Evolutionary conservation across 2,888 invertebrate genomes (phyloP), one percentile per base, ranked within the genome.

Genomic region (Hydropsyche betteni): DNA sequence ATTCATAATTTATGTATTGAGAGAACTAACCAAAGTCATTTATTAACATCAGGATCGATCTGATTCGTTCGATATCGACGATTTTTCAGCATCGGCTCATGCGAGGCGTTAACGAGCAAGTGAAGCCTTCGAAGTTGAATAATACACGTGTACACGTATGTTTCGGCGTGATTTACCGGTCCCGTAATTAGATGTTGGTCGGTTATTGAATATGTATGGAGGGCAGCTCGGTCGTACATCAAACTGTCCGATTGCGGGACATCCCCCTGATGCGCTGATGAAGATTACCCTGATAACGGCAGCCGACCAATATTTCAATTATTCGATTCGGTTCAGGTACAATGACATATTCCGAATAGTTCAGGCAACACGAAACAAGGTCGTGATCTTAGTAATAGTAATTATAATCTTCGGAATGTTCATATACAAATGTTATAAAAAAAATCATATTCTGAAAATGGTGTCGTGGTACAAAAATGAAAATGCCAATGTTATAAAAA

Each of bases 131-230:
- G 44, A 44, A 44, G 44, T 44, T 44, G 58, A 58, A 58, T 16
- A 58, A 58, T 16, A 58, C 58, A 16, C 24, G 24, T 8, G 58
- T 55, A 16, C 55, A 55, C 55, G 55, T n/a, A 16, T 71, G 58
- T 64, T 61, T 24, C 69, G n/a, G 55, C 44, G 75, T 77, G 77
- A 77, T 77, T 77, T 77, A 77, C 77, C 73, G 77, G 68, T 53
- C 36, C 55, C 69, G 64, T 77, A 77, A 77, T 77, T 77, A 77
- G 77, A 77, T 75, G 77, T 77, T 77, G 75, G 68, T 50, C 24
- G 68, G 68, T 77, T 77, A 77, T 77, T 77, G 77, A 77, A 77
- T 77, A 77, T 77, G 75, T 24, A 73, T 75, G 69, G 44, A 69
- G 71, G 69, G 44, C 69, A 52, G 44, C 50, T 24, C 10, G 36